phyloP scores from a whole-genome alignment of 1,140 invertebrate species.

The Drosophila obscura region DNA sequence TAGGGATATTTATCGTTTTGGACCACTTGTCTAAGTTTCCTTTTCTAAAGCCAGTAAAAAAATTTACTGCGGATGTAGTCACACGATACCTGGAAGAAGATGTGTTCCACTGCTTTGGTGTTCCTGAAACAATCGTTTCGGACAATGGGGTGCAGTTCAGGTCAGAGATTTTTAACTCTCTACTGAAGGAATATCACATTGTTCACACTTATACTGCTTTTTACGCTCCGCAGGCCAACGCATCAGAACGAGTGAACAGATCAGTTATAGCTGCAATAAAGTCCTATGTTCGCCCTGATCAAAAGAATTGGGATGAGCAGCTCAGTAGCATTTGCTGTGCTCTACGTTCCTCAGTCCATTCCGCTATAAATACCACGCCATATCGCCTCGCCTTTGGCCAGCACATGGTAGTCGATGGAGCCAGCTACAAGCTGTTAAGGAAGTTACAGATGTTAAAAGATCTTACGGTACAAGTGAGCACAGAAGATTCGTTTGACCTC shows the following conservation, averaged over 20 bases:
- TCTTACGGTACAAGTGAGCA: background rate
- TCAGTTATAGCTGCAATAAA: background rate
- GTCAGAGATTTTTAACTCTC: no score
- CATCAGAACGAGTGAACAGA: constrained; percentile 1
- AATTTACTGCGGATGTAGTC: no score
- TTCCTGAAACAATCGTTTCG: no score
- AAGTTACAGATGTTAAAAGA: background rate
- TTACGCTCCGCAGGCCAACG: constrained; percentile 2
- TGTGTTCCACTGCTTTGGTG: no score
- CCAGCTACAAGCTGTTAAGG: background rate
- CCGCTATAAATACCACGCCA: background rate
- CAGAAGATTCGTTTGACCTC: background rate
- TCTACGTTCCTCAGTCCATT: background rate
- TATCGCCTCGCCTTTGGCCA: background rate
- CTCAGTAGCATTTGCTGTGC: background rate
- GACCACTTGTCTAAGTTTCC: no score
- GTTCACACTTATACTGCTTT: background rate
- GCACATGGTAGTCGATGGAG: background rate
- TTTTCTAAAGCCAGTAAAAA: no score
- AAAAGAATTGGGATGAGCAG: background rate
- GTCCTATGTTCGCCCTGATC: constrained; percentile 1
- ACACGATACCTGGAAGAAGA: no score
- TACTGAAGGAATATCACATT: background rate
- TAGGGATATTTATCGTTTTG: no score
- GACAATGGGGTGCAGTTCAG: no score